A percentile compares a stretch with the other conserved stretches of the same genome.
phyloP scores from a whole-genome alignment of 1,140 invertebrate genomes.

The Drosophila pectinifera region DNA sequence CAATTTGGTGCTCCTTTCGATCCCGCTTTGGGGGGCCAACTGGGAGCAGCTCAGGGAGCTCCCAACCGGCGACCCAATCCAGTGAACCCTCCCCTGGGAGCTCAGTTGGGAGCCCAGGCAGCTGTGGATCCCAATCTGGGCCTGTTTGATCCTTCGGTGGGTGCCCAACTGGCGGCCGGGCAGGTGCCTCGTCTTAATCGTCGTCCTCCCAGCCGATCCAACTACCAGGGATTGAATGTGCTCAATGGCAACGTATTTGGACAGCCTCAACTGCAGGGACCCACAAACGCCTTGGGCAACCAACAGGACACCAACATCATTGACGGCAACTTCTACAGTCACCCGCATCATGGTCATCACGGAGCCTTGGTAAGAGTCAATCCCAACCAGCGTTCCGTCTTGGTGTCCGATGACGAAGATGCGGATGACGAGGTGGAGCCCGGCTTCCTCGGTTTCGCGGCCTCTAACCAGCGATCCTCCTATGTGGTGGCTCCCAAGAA shows the following conservation, averaged over 20 bases:
- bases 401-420: constrained; percentile 53
- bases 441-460: constrained; percentile 53
- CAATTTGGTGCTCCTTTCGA: constrained; percentile 16
- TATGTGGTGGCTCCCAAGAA: constrained; percentile 43
- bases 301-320: constrained; percentile 74
- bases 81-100: constrained; percentile 9
- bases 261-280: constrained; percentile 61
- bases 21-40: constrained; percentile 35
- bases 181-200: constrained; percentile 33
- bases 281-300: constrained; percentile 49
- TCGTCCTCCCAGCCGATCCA: constrained; percentile 58
- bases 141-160: constrained; percentile 20
- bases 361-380: constrained; percentile 33
- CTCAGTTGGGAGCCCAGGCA: constrained; percentile 23
- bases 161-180: constrained; percentile 34
- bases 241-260: constrained; percentile 64
- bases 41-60: constrained; percentile 18
- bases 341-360: constrained; percentile 34
- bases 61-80: constrained; percentile 26
- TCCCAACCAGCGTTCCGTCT: constrained; percentile 49
- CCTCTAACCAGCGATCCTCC: constrained; percentile 28
- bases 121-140: constrained; percentile 22
- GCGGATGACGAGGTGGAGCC: constrained; percentile 46
- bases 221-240: constrained; percentile 74
- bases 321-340: constrained; percentile 69